Conservation (phyloP, 2,113 vertebrate species). For the Atrichornis clamosus region DNA sequence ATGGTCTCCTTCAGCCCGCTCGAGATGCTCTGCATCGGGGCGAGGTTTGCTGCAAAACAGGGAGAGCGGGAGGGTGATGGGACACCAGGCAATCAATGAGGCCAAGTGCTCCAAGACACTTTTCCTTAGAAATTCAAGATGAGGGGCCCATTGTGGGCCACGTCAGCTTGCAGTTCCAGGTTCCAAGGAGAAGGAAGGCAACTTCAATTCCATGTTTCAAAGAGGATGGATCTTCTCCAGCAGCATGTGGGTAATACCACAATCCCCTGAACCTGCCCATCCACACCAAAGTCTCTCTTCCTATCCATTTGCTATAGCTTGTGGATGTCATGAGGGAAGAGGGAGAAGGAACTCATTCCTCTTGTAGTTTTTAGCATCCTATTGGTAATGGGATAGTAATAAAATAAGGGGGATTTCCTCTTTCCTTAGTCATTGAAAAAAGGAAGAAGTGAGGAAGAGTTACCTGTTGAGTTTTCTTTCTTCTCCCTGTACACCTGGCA, state of each 20-base stretch:
- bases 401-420: not conserved
- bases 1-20: slow-evolving; percentile 93
- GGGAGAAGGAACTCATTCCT: not conserved
- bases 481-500: slow-evolving; percentile 89
- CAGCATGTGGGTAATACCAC: not conserved
- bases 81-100: not conserved
- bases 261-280: not conserved
- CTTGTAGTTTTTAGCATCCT: not conserved
- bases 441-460: not conserved
- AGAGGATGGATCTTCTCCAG: not conserved
- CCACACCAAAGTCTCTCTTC: not conserved
- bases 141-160: not conserved
- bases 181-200: not conserved
- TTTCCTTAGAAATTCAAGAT: not conserved
- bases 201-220: not conserved
- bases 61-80: not conserved
- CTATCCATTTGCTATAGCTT: not conserved
- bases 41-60: slow-evolving; percentile 73
- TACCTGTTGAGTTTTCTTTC: slow-evolving; percentile 84
- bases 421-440: not conserved
- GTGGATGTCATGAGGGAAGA: not conserved
- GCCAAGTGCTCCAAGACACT: not conserved
- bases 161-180: rapidly evolving
- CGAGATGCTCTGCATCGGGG: slow-evolving; percentile 94
- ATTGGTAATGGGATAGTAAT: not conserved